Evolutionary conservation across 2,888 invertebrate genomes (phyloP).

Genomic region (Orchesellides sinensis): DNA sequence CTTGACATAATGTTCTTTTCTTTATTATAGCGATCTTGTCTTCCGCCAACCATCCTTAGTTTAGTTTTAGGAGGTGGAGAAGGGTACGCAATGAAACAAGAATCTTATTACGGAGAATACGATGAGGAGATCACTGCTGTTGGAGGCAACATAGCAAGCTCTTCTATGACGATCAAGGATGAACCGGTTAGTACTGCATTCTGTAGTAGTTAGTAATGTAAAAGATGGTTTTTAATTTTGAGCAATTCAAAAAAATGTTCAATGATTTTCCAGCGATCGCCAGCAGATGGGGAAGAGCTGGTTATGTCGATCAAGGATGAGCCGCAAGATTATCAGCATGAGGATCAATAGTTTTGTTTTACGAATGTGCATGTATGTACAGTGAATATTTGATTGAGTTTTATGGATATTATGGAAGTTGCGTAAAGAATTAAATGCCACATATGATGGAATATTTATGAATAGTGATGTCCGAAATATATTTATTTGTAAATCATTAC

Average conservation of each 20-base stretch:
- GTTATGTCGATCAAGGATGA: conserved; percentile 72
- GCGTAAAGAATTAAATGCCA: no score
- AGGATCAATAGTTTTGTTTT: conserved; percentile 24
- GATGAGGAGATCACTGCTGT: conserved; percentile 52
- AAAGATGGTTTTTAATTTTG: background rate
- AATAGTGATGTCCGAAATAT: no score
- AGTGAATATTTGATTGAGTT: background rate
- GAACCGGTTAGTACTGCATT: conserved; percentile 63
- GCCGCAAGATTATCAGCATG: conserved; percentile 67
- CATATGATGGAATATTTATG: no score
- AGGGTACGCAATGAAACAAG: conserved; percentile 52
- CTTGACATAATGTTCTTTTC: background rate
- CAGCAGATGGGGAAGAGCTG: conserved; percentile 63
- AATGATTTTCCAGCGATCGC: conserved; percentile 70
- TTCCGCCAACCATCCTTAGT: conserved; percentile 70
- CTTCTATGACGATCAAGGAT: conserved; percentile 62
- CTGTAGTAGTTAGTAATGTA: background rate
- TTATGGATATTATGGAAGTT: no score
- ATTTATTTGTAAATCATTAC: no score
- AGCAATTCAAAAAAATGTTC: background rate
- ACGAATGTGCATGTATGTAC: no score
- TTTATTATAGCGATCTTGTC: conserved; percentile 70
- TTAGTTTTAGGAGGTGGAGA: conserved; percentile 68
- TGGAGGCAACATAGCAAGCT: conserved; percentile 9
- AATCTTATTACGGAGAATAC: conserved; percentile 68